These are phyloP conservation scores for Bostrychus sinensis DNA, from an alignment of 2,113 vertebrate genomes.

Conservation along the genomic window DNA sequence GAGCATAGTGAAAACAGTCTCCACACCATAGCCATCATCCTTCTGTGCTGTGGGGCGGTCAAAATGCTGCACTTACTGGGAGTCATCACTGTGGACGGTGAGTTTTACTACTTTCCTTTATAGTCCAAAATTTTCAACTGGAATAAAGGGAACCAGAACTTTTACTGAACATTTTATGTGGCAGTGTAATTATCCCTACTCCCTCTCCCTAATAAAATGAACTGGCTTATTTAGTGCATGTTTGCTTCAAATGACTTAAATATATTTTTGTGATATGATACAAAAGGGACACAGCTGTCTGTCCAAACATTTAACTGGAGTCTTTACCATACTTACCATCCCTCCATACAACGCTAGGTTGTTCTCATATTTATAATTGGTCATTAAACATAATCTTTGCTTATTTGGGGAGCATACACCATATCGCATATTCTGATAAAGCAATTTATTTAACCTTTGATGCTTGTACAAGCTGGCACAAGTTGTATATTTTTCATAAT, in stretches of 20 bases:
- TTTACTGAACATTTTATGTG: slow-evolving; percentile 4
- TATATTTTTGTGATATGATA: too few species aligned
- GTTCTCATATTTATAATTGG: too few species aligned
- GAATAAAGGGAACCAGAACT: not conserved
- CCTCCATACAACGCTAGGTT: too few species aligned
- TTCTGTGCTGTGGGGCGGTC: slow-evolving; percentile 86
- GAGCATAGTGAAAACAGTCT: slow-evolving; percentile 84
- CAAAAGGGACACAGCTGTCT: too few species aligned
- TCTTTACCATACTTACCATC: too few species aligned
- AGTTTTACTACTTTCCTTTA: slow-evolving; percentile 62
- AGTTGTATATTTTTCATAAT: too few species aligned
- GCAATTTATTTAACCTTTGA: not conserved
- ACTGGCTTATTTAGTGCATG: not conserved
- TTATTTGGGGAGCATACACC: not conserved
- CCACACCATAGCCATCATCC: slow-evolving; percentile 85
- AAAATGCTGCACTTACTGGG: slow-evolving; percentile 91
- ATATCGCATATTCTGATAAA: not conserved
- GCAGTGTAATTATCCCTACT: not conserved
- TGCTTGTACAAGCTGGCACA: not conserved
- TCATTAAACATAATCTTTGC: too few species aligned
- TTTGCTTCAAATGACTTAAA: not conserved
- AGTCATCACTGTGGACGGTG: slow-evolving; percentile 90
- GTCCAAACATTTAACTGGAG: too few species aligned
- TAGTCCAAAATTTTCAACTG: not conserved
- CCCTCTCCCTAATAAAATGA: too few species aligned